Evolutionary conservation across 1,140 invertebrate species (phyloP).

Genomic region (Nebria ingens): DNA sequence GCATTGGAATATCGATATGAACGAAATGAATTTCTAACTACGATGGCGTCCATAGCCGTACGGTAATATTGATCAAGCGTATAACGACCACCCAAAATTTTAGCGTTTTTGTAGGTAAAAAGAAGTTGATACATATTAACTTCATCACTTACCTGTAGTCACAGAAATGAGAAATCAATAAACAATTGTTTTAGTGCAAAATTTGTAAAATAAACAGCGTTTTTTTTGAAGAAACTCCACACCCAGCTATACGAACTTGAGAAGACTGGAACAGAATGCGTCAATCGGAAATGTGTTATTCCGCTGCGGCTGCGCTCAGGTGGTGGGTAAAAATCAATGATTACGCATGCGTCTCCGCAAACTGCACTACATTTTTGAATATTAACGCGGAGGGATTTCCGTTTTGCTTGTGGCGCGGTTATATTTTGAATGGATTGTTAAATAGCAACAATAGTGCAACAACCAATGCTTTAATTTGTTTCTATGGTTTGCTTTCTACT

Average conservation of each 20-base stretch:
- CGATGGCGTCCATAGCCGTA: too few relatives aligned
- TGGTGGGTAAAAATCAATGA: background rate
- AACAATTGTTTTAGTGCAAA: background rate
- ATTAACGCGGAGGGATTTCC: too few relatives aligned
- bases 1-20: too few relatives aligned
- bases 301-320: background rate
- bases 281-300: background rate
- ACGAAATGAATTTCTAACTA: too few relatives aligned
- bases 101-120: background rate
- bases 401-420: too few relatives aligned
- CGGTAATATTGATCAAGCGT: too few relatives aligned
- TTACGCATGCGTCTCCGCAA: background rate
- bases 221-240: background rate
- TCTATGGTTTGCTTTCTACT: background rate
- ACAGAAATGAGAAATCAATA: slow-evolving; percentile 1
- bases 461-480: background rate
- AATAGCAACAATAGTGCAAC: too few relatives aligned
- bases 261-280: background rate
- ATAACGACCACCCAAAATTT: background rate
- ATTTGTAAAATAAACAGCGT: background rate
- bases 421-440: background rate
- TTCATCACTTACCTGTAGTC: background rate
- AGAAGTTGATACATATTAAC: background rate
- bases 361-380: background rate
- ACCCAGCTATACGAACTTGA: background rate